A percentile compares a stretch with the other conserved stretches of the same genome.
phyloP scores from a whole-genome alignment of 2,113 vertebrate species.

The Dipodomys spectabilis region DNA sequence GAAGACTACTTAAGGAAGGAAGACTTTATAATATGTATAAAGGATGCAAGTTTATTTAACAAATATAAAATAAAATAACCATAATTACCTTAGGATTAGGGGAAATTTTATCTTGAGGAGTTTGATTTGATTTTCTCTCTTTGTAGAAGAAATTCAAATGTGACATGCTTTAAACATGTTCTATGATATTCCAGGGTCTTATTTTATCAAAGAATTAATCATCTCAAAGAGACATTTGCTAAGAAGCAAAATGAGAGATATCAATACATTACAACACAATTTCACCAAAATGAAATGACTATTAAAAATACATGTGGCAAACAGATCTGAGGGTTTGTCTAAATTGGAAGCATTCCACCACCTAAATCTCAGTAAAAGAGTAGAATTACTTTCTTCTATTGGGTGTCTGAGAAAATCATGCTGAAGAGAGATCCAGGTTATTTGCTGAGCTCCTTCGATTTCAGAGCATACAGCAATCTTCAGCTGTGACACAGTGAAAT shows the following conservation, averaged over 20 bases:
- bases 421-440: background rate
- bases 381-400: slow-evolving; percentile 51
- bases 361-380: background rate
- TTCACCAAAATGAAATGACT: slow-evolving; percentile 49
- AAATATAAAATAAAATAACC: background rate
- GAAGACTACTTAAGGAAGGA: background rate
- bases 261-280: background rate
- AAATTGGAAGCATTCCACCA: slow-evolving; percentile 38
- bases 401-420: slow-evolving; percentile 8
- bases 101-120: background rate
- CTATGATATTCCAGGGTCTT: background rate
- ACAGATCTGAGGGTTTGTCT: slow-evolving; percentile 21
- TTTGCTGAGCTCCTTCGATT: background rate
- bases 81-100: background rate
- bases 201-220: slow-evolving; percentile 41
- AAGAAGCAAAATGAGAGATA: background rate
- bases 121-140: background rate
- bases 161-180: background rate
- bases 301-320: slow-evolving; percentile 1
- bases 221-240: background rate
- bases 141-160: background rate
- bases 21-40: background rate
- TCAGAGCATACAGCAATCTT: background rate
- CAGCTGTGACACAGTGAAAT: background rate
- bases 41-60: background rate